A percentile compares a stretch with the other conserved stretches of the same genome.
phyloP scores from a whole-genome alignment of 1,140 invertebrate species.

The Scaptomyza graminum region DNA sequence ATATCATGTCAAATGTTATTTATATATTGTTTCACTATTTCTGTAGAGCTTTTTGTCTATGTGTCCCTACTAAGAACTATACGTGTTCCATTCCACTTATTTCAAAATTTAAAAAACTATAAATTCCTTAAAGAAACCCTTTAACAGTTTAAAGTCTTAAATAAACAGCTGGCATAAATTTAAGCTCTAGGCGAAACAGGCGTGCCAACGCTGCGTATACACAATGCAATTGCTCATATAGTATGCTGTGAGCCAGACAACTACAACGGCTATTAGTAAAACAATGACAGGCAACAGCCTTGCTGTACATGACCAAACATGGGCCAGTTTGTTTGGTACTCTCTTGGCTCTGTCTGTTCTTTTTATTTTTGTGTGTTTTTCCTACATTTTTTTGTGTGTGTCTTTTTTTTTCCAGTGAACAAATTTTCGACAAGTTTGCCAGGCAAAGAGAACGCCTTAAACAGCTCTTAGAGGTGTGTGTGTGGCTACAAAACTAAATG shows the following conservation, averaged over 20 bases:
- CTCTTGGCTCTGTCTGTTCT: conserved; percentile 29
- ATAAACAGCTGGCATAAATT: conserved; percentile 10
- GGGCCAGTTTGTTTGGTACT: conserved; percentile 58
- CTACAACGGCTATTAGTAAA: conserved; percentile 73
- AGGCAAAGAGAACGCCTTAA: conserved; percentile 42
- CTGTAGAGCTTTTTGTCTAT: too few species aligned
- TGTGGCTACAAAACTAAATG: conserved; percentile 27
- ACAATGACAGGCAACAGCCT: conserved; percentile 76
- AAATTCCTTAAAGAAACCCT: background rate
- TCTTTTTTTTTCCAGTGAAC: conserved; percentile 32
- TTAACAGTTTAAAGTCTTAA: background rate
- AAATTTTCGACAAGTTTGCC: conserved; percentile 63
- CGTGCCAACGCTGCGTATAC: conserved; percentile 55
- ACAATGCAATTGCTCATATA: conserved; percentile 64
- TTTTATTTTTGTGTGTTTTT: conserved; percentile 8
- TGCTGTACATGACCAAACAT: conserved; percentile 72
- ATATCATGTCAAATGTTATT: too few species aligned
- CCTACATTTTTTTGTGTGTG: conserved; percentile 7
- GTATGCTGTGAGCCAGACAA: conserved; percentile 51
- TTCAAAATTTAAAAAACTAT: background rate
- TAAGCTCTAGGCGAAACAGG: background rate
- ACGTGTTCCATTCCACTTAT: background rate
- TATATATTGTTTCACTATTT: too few species aligned
- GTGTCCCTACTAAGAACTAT: background rate
- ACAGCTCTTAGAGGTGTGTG: conserved; percentile 52